Evolutionary conservation across 2,113 vertebrate species (phyloP), one percentile per base, ranked within the genome.

Genomic region (Trematomus loennbergii): DNA sequence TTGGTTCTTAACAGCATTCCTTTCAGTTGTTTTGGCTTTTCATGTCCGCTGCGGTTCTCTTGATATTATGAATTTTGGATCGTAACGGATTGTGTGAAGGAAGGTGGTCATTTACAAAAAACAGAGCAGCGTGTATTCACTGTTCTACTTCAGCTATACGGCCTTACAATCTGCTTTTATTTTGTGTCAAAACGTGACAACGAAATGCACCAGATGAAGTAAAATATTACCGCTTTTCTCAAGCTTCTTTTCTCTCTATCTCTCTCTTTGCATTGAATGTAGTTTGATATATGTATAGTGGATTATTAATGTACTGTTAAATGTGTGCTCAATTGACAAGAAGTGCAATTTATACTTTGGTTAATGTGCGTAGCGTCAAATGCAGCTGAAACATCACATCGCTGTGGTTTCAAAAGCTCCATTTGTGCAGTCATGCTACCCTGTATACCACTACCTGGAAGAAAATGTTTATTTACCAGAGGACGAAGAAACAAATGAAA

Each of bases 201-300:
- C 64, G 72, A 62, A 80, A 75, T 72, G 55, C 62, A 63, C 64
- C 75, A 33, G 54, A 54, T 65, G 50, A 54, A 72, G 74, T 61
- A 67, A 43, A 73, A 75, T 50, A 78, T 55, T 52, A 72, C 75
- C 61, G 84, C 87, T 83, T 65, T 40, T 81, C 60, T 87, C 84
- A 80, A 64, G 22, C 84, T 72, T 68, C 87, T 49, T 72, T 33
- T 72, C 25, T 57, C 59, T 75, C 60, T 79, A 53, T 73, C 52
- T 88, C 65, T 74, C 64, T 91, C 85, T 90, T 89, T 94, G 85
- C 88, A 94, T 93, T 93, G 94, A 95, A 95, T 95, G 94, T 96
- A 95, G 90, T 91, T 92, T 92, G 90, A 92, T 93, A 90, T 94
- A 74, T 94, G 93, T 95, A 94, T 92, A 93, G 93, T 91, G 79